Percentiles rank a stretch among this genome's conserved stretches.
Evolutionary conservation across 30 jellyfish, hydroid and myxozoan species (phyloP).

Genomic region (Morbakka virulenta): DNA sequence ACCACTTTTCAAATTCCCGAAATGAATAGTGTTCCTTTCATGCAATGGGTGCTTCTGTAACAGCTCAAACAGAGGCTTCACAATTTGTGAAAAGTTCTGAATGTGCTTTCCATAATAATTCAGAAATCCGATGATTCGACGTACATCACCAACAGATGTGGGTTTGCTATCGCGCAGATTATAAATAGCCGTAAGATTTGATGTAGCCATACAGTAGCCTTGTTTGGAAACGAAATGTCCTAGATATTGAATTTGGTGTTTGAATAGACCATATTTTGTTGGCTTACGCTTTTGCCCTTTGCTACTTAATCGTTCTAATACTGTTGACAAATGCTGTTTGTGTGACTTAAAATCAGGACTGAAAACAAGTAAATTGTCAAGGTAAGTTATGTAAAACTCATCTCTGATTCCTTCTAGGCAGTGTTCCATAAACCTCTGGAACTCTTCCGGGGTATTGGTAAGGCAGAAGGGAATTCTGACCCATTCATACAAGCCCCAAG

Average conservation of each 20-base stretch:
- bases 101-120: constrained; percentile 33
- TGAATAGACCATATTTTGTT: constrained; percentile 23
- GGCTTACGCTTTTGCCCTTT: constrained; percentile 28
- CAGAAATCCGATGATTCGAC: constrained; percentile 26
- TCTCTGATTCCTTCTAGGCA: neutral
- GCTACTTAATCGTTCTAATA: neutral
- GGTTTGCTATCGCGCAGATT: constrained; percentile 14
- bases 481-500: constrained; percentile 57
- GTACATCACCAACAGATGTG: constrained; percentile 35
- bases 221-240: constrained; percentile 10
- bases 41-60: neutral
- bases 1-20: neutral
- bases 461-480: constrained; percentile 52
- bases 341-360: constrained; percentile 8
- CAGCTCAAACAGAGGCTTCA: constrained; percentile 41
- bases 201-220: neutral
- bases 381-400: constrained; percentile 28
- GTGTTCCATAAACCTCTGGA: constrained; percentile 48
- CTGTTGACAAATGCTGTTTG: constrained; percentile 30
- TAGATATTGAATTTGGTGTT: constrained; percentile 13
- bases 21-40: neutral
- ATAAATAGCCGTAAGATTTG: constrained; percentile 7
- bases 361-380: constrained; percentile 40
- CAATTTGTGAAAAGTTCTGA: constrained; percentile 23
- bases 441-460: constrained; percentile 42